phyloP scores from a whole-genome alignment of 2,888 invertebrate genomes.

The Drosophila melanocephala region DNA sequence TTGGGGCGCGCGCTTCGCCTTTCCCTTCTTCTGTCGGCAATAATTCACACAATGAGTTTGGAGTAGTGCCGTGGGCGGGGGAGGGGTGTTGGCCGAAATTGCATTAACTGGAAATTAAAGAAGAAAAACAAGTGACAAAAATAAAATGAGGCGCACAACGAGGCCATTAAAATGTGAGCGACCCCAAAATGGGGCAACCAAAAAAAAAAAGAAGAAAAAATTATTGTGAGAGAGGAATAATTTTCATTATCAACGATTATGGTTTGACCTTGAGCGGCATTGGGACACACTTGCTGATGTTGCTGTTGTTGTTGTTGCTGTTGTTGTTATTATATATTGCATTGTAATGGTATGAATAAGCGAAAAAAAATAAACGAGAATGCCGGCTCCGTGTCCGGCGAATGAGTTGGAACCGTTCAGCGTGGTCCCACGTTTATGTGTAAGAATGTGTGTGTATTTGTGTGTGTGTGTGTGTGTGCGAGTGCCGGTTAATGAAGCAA shows the following conservation, averaged over 20 bases:
- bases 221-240: conserved; percentile 58
- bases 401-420: conserved; percentile 43
- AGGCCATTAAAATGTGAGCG: conserved; percentile 56
- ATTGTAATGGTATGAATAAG: conserved; percentile 70
- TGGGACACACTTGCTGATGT: conserved; percentile 57
- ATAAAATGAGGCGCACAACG: conserved; percentile 54
- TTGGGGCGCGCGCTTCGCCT: conserved; percentile 57
- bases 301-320: conserved; percentile 30
- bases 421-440: conserved; percentile 42
- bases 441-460: conserved; percentile 1
- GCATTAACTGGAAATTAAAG: conserved; percentile 72
- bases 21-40: conserved; percentile 64
- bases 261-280: conserved; percentile 83
- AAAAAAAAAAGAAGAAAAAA: conserved; percentile 5
- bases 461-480: conserved; percentile 18
- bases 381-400: conserved; percentile 59
- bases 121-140: conserved; percentile 77
- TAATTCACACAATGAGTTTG: conserved; percentile 71
- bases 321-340: conserved; percentile 62
- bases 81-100: conserved; percentile 34
- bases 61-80: not conserved
- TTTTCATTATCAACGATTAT: conserved; percentile 85
- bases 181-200: conserved; percentile 34
- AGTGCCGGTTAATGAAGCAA: conserved; percentile 72
- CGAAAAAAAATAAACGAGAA: conserved; percentile 54